These are phyloP conservation scores for Psilopsiagon aurifrons DNA, from an alignment of 2,113 vertebrate species.

Conservation along the genomic window DNA sequence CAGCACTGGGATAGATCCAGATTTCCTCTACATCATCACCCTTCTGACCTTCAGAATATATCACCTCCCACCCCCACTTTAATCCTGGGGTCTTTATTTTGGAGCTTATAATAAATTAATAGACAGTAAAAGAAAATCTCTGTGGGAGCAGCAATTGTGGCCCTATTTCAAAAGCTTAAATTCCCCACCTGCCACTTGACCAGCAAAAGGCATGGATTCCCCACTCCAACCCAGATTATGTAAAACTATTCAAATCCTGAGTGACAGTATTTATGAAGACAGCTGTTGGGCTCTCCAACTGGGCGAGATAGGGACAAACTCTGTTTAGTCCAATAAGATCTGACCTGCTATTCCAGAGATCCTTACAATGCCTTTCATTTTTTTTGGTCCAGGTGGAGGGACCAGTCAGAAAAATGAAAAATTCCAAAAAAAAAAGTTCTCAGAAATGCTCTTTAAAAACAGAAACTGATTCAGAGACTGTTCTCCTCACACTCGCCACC, in stretches of 20 bases:
- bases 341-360: neutral
- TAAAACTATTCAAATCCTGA: constrained; percentile 73
- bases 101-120: constrained; percentile 46
- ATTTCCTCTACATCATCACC: neutral
- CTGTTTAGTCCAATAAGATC: neutral
- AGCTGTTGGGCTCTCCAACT: constrained; percentile 34
- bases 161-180: constrained; percentile 48
- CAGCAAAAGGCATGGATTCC: constrained; percentile 40
- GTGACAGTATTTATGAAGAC: constrained; percentile 60
- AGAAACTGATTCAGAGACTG: neutral
- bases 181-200: constrained; percentile 67
- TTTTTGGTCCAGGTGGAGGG: neutral
- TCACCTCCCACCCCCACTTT: neutral
- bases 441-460: neutral
- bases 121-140: constrained; percentile 60
- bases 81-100: constrained; percentile 26
- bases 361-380: neutral
- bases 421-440: neutral
- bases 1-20: neutral
- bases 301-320: neutral
- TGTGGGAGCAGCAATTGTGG: constrained; percentile 51
- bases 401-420: neutral
- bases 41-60: neutral
- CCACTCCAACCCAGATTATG: constrained; percentile 57
- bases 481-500: neutral